A percentile compares a stretch with the other conserved stretches of the same genome.
Conservation (phyloP, 2,113 vertebrate species). For the Ranitomeya imitator region DNA sequence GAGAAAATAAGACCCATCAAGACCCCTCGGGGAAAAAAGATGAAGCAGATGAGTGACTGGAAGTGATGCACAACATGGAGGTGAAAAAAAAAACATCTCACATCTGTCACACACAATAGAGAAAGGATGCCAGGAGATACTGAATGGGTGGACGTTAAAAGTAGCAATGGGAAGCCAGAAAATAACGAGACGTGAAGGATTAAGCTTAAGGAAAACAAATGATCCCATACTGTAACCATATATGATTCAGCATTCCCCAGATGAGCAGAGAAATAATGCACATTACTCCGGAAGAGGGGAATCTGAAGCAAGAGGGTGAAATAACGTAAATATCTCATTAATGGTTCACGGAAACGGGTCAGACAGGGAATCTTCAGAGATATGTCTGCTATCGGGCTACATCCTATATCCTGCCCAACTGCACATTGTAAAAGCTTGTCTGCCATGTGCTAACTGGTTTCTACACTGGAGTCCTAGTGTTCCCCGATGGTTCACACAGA, state of each 20-base stretch:
- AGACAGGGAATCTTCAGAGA: background rate
- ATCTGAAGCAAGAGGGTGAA: background rate
- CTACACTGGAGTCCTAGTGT: background rate
- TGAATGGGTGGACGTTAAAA: background rate
- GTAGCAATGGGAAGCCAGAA: no score
- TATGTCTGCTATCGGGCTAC: background rate
- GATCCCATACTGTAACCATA: background rate
- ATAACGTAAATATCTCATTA: background rate
- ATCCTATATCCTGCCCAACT: background rate
- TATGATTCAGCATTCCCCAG: background rate
- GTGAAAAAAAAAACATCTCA: slow-evolving; percentile 10
- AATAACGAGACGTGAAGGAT: background rate
- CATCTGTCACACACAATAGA: slow-evolving; percentile 23
- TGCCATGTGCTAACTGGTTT: background rate
- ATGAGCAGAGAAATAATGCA: background rate
- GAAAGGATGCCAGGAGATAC: background rate
- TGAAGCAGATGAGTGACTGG: slow-evolving; percentile 32
- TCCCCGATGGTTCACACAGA: background rate
- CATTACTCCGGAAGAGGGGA: background rate
- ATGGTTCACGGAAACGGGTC: background rate
- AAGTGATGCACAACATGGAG: slow-evolving; percentile 17
- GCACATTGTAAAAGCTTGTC: background rate
- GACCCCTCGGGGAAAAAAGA: background rate
- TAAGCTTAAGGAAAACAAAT: background rate
- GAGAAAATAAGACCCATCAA: background rate